These are phyloP conservation scores for Nothobranchius kuhntae DNA, from an alignment of 2,113 vertebrate species.

Conservation along the genomic window DNA sequence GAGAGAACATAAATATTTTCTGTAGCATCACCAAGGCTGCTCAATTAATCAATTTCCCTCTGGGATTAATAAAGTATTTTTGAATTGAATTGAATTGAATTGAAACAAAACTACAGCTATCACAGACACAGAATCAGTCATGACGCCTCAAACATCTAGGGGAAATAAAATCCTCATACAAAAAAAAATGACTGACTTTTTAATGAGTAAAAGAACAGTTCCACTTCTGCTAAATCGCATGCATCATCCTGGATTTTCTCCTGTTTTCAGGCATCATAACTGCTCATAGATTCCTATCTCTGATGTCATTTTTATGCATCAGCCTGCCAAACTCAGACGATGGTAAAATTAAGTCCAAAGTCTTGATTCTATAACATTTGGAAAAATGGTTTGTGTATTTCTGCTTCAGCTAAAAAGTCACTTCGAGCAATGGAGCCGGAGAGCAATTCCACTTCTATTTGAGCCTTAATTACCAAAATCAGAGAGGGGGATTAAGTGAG, in stretches of 20 bases:
- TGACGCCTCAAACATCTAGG: no score
- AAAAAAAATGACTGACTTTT: neutral
- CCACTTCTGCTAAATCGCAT: neutral
- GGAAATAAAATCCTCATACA: neutral
- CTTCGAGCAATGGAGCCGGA: conserved; percentile 28
- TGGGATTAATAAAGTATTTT: no score
- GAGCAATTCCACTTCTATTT: conserved; percentile 61
- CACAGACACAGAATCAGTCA: no score
- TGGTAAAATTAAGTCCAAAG: conserved; percentile 5
- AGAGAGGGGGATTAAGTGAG: conserved; percentile 61
- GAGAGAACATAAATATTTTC: no score
- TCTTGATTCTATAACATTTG: conserved; percentile 14
- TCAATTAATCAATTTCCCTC: no score
- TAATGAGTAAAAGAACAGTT: neutral
- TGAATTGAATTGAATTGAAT: no score
- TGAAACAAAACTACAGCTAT: no score
- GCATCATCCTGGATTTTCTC: neutral
- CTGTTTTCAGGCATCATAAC: neutral
- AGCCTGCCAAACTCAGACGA: neutral
- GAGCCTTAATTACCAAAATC: conserved; percentile 71
- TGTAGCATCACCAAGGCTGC: no score
- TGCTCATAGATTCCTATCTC: no score
- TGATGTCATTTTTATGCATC: neutral
- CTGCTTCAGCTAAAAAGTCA: conserved; percentile 25
- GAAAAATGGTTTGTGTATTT: neutral